phyloP scores from a whole-genome alignment of 2,113 vertebrate genomes.

The Oncorhynchus keta region DNA sequence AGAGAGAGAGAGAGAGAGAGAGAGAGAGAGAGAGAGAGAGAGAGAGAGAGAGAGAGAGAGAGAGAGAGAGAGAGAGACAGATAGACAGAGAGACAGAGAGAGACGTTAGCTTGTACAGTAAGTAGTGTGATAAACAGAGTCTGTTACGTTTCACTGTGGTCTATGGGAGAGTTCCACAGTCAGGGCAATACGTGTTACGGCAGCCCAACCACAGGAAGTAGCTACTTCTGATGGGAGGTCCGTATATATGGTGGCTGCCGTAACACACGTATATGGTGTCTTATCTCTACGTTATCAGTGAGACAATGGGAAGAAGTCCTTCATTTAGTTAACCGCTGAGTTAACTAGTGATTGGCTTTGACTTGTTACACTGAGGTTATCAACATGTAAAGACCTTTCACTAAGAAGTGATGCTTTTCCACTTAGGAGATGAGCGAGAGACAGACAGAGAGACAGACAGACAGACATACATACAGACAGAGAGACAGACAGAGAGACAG shows the following conservation, averaged over 20 bases:
- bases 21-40: too few relatives aligned
- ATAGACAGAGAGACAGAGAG: too few relatives aligned
- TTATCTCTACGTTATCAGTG: neutral
- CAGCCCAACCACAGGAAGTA: neutral
- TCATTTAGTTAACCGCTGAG: neutral
- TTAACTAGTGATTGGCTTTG: neutral
- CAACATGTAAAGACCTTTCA: neutral
- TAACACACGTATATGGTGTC: neutral
- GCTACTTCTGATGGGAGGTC: neutral
- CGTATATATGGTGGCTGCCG: neutral
- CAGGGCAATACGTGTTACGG: neutral
- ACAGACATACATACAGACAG: neutral
- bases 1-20: too few relatives aligned
- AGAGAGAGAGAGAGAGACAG: too few relatives aligned
- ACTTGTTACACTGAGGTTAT: neutral
- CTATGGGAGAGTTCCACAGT: neutral
- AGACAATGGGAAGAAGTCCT: neutral
- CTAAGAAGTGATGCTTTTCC: neutral
- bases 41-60: too few relatives aligned
- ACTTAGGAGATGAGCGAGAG: neutral
- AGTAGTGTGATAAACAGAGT: too few relatives aligned
- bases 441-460: slow-evolving; percentile 1
- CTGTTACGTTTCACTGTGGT: too few relatives aligned
- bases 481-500: slow-evolving; percentile 5
- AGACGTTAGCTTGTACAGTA: too few relatives aligned